Percentiles rank a stretch among this genome's conserved stretches.
phyloP scores from a whole-genome alignment of 1,140 invertebrate genomes.

The Paraescarpia echinospica region DNA sequence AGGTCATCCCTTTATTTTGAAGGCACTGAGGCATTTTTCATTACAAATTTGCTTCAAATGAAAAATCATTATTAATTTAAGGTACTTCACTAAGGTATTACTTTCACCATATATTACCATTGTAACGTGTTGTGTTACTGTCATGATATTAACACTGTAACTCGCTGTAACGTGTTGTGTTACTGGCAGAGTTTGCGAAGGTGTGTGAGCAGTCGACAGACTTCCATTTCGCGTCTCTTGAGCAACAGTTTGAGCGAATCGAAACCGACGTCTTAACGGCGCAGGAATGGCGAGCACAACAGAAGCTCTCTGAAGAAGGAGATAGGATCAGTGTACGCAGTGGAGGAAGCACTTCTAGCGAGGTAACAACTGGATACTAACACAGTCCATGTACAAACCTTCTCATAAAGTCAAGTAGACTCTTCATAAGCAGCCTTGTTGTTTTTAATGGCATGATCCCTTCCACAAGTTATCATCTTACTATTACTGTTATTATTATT shows the following conservation, averaged over 20 bases:
- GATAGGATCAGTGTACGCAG: constrained; percentile 52
- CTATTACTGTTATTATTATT: no score
- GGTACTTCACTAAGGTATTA: no score
- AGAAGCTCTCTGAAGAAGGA: constrained; percentile 36
- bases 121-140: not conserved
- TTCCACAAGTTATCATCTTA: no score
- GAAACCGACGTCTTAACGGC: constrained; percentile 42
- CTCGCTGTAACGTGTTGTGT: not conserved
- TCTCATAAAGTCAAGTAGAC: not conserved
- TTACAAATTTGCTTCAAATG: no score
- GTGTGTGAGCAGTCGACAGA: constrained; percentile 68
- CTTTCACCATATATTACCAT: no score
- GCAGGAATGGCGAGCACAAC: constrained; percentile 38
- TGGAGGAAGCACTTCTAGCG: constrained; percentile 26
- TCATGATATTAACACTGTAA: not conserved
- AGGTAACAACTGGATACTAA: not conserved
- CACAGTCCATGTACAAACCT: not conserved
- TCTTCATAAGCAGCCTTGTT: no score
- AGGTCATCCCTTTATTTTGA: no score
- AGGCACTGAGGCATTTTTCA: not conserved
- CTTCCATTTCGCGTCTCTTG: constrained; percentile 85
- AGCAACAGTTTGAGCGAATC: constrained; percentile 77
- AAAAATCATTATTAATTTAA: no score
- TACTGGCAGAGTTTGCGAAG: constrained; percentile 57
- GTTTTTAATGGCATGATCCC: no score